Evolutionary conservation across 2,797 vertebrate genomes (phyloP).

Genomic region (Uromys caudimaculatus): DNA sequence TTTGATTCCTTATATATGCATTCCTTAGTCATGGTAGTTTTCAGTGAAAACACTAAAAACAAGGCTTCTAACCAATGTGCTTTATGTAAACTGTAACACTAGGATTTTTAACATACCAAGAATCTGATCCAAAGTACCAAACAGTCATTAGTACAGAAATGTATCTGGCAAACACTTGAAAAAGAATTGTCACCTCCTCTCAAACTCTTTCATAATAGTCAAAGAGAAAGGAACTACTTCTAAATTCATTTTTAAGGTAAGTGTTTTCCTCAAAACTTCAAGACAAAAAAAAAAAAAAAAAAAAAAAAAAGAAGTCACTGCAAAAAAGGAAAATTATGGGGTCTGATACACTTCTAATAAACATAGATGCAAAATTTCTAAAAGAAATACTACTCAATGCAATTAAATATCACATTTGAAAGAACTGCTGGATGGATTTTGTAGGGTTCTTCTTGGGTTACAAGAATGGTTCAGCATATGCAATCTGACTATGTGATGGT

Average conservation of each 20-base stretch:
- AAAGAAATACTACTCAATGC: not conserved
- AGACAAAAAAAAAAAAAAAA: not conserved
- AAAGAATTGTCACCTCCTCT: not conserved
- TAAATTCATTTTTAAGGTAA: not conserved
- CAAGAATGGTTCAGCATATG: not conserved
- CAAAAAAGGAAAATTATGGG: not conserved
- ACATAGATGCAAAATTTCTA: not conserved
- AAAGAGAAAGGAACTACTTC: not conserved
- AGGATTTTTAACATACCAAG: not conserved
- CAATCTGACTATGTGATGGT: not conserved
- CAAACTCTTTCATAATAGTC: not conserved
- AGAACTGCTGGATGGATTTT: not conserved
- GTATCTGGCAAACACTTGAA: not conserved
- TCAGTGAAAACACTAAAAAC: not conserved
- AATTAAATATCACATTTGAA: not conserved
- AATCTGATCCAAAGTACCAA: not conserved
- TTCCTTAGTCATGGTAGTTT: not conserved
- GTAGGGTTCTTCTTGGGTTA: not conserved
- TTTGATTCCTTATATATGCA: not conserved
- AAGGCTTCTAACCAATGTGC: not conserved
- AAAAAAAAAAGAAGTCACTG: not conserved
- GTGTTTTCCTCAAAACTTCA: not conserved
- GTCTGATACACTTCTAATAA: not conserved
- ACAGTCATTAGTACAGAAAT: slow-evolving; percentile 29
- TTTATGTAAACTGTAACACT: not conserved